Evolutionary conservation across 2,888 invertebrate genomes (phyloP), one percentile per base, ranked within the genome.

Genomic region (Choristoneura rosaceana): DNA sequence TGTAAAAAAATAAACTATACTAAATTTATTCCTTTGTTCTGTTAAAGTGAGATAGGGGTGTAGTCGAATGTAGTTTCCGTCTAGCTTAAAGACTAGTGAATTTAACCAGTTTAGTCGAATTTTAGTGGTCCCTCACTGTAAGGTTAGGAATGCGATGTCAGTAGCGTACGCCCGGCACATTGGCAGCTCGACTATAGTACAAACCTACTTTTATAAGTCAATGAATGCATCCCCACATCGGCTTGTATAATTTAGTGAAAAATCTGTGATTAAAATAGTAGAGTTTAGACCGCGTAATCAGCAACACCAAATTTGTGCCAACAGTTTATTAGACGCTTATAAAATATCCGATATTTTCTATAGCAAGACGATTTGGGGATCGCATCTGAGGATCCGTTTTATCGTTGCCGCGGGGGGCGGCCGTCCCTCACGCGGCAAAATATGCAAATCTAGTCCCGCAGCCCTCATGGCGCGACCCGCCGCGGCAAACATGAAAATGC

Each of bases 21-120:
- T 74, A 74, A 78, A 75, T 77, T 66, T 68, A 82, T 81, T 81
- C 82, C 74, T 80, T 74, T 79, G 76, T 83, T 84, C 82, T 76
- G 80, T 82, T 78, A 77, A 80, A 79, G 79, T 78, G 82, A 80
- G 76, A 80, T 84, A 70, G 71, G 61, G 82, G 86, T 77, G 79
- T 84, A 83, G 84, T 82, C 80, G 82, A 81, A 82, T 80, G 81
- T 89, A 90, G 88, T 81, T 81, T 83, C 89, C 87, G 87, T 90
- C 88, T 92, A 87, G 89, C 87, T 81, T 90, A 88, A 90, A 86
- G 80, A 85, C 83, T 91, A 92, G 92, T 87, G 83, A 88, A 89
- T 88, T 88, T 88, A 88, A 88, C 80, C 86, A 85, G 84, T 87
- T 87, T 91, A 90, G 90, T 83, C 80, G 88, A 90, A 86, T 84